Percentiles rank a stretch among this genome's conserved stretches.
Conservation (phyloP, 2,797 vertebrate species). For the Decapterus maruadsi region DNA sequence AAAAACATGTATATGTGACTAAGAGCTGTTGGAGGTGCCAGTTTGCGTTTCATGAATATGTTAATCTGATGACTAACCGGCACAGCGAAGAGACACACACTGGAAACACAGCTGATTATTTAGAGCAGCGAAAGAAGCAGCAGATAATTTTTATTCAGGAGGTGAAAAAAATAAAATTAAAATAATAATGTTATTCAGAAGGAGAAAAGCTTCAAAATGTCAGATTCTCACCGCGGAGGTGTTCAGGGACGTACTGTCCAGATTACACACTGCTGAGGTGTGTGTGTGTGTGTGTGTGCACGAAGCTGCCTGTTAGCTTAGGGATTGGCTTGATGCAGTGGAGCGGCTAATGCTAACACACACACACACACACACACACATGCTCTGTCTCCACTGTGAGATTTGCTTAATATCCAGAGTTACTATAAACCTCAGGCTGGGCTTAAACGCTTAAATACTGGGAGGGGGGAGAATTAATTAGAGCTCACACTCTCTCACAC, state of each 20-base stretch:
- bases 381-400: conserved; percentile 15
- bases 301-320: conserved; percentile 46
- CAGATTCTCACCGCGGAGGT: neutral
- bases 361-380: conserved; percentile 8
- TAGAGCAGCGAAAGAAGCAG: neutral
- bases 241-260: conserved; percentile 10
- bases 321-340: conserved; percentile 64
- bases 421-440: conserved; percentile 51
- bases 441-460: conserved; percentile 56
- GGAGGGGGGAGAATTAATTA: conserved; percentile 56
- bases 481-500: neutral
- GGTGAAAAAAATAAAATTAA: no score
- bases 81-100: neutral
- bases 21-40: conserved; percentile 5
- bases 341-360: conserved; percentile 58
- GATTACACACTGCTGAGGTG: conserved; percentile 8
- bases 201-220: neutral
- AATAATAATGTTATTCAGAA: neutral
- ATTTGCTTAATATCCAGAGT: conserved; percentile 51
- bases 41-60: conserved; percentile 25
- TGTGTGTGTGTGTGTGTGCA: conserved; percentile 23
- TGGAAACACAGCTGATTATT: conserved; percentile 1
- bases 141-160: neutral
- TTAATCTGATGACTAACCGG: conserved; percentile 33
- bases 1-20: conserved; percentile 13